phyloP scores from a whole-genome alignment of 2,113 vertebrate genomes.

The Deroptyus accipitrinus region DNA sequence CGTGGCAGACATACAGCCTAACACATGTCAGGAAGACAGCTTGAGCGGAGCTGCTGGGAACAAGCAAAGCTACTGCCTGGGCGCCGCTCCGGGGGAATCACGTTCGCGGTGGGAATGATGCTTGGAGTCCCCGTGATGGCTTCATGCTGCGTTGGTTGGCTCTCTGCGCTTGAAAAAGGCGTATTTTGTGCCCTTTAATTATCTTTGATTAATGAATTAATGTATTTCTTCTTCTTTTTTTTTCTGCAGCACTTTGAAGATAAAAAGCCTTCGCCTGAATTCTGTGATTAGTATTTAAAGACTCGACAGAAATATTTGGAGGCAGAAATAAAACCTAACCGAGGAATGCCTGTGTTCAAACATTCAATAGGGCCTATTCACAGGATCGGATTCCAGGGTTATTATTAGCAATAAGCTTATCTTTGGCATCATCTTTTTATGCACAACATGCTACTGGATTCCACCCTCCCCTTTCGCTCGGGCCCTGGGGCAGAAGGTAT shows the following conservation, averaged over 20 bases:
- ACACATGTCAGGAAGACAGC: constrained; percentile 62
- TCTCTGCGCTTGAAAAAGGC: not conserved
- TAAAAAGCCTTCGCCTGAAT: constrained; percentile 38
- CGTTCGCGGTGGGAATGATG: not conserved
- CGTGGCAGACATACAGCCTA: constrained; percentile 54
- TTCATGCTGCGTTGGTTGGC: not conserved
- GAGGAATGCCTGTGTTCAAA: constrained; percentile 60
- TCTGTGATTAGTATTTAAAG: constrained; percentile 62
- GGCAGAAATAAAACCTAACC: constrained; percentile 49
- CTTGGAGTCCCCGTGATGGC: not conserved
- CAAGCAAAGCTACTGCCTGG: not conserved
- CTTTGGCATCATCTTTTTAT: constrained; percentile 57
- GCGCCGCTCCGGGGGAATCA: constrained; percentile 37
- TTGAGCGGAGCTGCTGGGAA: constrained; percentile 41
- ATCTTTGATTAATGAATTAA: constrained; percentile 62
- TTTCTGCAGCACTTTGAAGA: constrained; percentile 57
- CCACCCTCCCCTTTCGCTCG: not conserved
- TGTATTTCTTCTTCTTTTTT: not conserved
- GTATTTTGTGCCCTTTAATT: constrained; percentile 63
- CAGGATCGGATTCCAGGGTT: constrained; percentile 52
- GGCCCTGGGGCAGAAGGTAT: constrained; percentile 39
- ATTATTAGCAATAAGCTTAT: constrained; percentile 70
- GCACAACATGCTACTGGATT: constrained; percentile 46
- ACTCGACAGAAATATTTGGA: constrained; percentile 38
- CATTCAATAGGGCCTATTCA: constrained; percentile 51